Evolutionary conservation across 37 sponge, comb jelly and placozoan genomes (phyloP).

Genomic region (Agelas oroides): DNA sequence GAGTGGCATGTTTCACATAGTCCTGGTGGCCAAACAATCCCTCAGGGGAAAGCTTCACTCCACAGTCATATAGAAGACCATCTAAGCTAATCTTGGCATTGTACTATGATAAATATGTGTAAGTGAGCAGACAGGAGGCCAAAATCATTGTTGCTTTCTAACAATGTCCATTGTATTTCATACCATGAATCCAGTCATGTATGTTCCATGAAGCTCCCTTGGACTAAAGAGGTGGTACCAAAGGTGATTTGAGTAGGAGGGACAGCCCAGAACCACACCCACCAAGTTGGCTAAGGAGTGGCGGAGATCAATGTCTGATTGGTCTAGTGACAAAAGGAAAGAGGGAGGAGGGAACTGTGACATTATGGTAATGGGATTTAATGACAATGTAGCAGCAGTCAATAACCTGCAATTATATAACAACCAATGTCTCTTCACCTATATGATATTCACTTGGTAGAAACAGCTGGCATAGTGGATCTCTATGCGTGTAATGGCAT

Average conservation of each 20-base stretch:
- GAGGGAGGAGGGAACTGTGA: no score
- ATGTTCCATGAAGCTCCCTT: constrained; percentile 60
- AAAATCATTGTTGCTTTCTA: no score
- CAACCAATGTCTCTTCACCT: constrained; percentile 23
- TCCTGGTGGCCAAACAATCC: constrained; percentile 83
- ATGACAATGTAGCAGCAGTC: not conserved
- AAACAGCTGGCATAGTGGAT: constrained; percentile 73
- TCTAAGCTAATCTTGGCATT: constrained; percentile 57
- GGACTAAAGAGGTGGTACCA: constrained; percentile 79
- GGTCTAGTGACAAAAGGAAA: constrained; percentile 35
- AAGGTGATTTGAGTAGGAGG: constrained; percentile 64
- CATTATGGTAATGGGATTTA: no score
- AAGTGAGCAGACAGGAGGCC: no score
- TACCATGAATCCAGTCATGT: constrained; percentile 86
- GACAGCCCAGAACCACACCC: constrained; percentile 75
- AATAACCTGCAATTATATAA: not conserved
- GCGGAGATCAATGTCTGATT: constrained; percentile 75
- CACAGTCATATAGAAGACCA: constrained; percentile 77
- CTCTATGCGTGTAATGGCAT: constrained; percentile 19
- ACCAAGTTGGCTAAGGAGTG: constrained; percentile 72
- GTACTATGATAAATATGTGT: no score
- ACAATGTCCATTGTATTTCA: not conserved
- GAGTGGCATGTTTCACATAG: constrained; percentile 69
- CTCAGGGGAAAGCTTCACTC: constrained; percentile 80
- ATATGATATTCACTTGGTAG: not conserved